phyloP scores from a whole-genome alignment of 2,113 vertebrate species.

The Tragulus kanchil region DNA sequence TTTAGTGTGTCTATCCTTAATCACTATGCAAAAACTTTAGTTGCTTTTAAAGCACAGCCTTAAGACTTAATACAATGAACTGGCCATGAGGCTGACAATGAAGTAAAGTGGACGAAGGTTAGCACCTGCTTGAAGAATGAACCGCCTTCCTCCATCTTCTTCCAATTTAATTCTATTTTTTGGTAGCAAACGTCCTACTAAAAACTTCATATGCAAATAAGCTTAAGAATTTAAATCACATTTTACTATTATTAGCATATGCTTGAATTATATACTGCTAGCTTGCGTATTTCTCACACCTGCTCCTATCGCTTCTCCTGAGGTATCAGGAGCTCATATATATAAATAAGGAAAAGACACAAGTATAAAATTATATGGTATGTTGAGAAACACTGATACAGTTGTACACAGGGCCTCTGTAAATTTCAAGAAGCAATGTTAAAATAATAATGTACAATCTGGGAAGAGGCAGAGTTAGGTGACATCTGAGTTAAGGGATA shows the following conservation, averaged over 20 bases:
- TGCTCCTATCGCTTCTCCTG: neutral
- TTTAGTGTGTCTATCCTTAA: neutral
- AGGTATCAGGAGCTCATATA: too few species aligned
- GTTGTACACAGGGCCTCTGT: fast-evolving
- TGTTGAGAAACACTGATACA: neutral
- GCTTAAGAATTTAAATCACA: neutral
- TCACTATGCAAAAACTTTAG: neutral
- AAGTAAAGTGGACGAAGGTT: too few species aligned
- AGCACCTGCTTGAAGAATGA: neutral
- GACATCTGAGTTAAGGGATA: neutral
- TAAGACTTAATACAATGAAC: neutral
- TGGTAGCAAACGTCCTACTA: neutral
- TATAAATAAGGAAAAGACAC: neutral
- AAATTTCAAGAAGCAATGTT: neutral
- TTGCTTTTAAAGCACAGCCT: neutral
- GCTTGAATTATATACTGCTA: neutral
- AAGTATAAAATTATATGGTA: neutral
- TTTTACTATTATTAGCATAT: constrained; percentile 1
- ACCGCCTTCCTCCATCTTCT: neutral
- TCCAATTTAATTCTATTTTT: neutral
- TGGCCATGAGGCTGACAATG: neutral
- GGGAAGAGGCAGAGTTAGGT: neutral
- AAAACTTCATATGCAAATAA: neutral
- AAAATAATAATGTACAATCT: neutral
- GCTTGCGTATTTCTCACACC: neutral